Base-by-base conservation (phyloP, 2,888 invertebrate genomes). In the Frankliniella fusca region DNA sequence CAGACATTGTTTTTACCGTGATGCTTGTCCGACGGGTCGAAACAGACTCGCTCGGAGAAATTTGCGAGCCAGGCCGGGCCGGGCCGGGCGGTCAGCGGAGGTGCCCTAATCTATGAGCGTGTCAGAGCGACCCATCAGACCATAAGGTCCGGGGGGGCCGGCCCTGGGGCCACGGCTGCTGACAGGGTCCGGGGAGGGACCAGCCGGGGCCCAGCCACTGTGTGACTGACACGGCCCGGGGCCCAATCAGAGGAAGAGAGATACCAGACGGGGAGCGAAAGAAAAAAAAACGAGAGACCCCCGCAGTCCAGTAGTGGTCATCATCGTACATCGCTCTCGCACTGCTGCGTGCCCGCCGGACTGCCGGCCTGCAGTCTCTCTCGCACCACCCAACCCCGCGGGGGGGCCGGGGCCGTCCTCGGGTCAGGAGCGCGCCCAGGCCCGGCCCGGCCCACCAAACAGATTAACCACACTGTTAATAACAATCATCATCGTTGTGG, bases 41-140 rank as follows among this genome's bases (percentile, higher is more conserved):
- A 38, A 38, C 38, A 38, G 38, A 38, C 38, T 38, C 38, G 38
- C 38, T 38, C 38, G 38, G 38, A 38, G 38, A 38, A 38, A 38
- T 38, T 38, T 38, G 38, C 38, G 38, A 38, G 38, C 38, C 38
- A 5, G 38, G 38, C 38, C 38, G 38, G 3, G 38, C 38, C 38
- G 38, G 38, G 38, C 38, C 38, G 38, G 38, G 38, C 38, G 38
- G 38, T 38, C 38, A 38, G 38, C 38, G 38, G 27, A n/a, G 70
- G 9, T 5, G 70, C n/a, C 70, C 70, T 76, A 76, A 76, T 76
- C 70, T 76, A 76, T 76, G 70, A 76, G 70, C n/a, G 70, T 23
- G 70, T 12, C 23, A 76, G 70, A 23, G 11, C 70, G 27, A 10
- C 27, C 38, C 70, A 76, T 76, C 27, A 76, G 23, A 27, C 70